A percentile compares a stretch with the other conserved stretches of the same genome.
These are phyloP conservation scores for Cyphomyrus discorhynchus DNA, from an alignment of 2,113 vertebrate genomes.

Conservation along the genomic window DNA sequence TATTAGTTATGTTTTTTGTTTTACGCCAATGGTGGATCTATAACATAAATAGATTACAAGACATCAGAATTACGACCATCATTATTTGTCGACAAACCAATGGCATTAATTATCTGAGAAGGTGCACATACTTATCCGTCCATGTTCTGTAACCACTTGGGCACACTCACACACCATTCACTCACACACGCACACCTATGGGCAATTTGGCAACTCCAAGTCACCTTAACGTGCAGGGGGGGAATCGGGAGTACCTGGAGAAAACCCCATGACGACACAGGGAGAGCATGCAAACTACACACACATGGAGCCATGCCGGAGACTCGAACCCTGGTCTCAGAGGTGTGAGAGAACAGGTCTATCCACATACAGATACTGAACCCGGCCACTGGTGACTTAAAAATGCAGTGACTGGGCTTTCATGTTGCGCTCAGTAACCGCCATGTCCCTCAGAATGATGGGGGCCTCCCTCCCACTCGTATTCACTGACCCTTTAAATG, in stretches of 20 bases:
- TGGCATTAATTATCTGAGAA: background rate
- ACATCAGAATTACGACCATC: background rate
- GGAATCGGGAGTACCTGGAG: background rate
- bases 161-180: no score
- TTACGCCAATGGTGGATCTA: background rate
- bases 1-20: background rate
- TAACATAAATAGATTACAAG: background rate
- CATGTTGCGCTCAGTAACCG: background rate
- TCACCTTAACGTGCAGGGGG: background rate
- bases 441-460: background rate
- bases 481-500: background rate
- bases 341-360: background rate
- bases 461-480: background rate
- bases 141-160: background rate
- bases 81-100: background rate
- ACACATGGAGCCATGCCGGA: background rate
- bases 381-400: background rate
- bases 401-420: background rate
- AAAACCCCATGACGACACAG: background rate
- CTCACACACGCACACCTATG: background rate
- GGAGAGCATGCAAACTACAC: background rate
- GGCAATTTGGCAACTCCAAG: background rate
- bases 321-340: background rate
- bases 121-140: background rate
- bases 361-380: background rate